These are phyloP conservation scores for Alexandromys fortis DNA, from an alignment of 2,113 vertebrate genomes.

Conservation along the genomic window DNA sequence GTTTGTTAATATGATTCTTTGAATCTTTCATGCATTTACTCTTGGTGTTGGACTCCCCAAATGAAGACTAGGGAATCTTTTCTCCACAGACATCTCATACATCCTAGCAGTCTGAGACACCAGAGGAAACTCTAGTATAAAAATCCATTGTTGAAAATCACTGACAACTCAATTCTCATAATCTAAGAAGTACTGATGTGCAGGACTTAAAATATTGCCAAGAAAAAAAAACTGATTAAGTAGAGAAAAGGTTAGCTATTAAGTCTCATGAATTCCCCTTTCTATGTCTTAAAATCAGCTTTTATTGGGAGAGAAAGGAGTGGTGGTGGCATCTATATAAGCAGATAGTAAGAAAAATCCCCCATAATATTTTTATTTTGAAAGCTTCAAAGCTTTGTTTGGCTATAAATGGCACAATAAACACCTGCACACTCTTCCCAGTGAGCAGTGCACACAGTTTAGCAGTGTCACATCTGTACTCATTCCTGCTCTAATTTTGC, in stretches of 20 bases:
- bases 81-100: background rate
- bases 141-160: background rate
- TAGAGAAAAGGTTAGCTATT: background rate
- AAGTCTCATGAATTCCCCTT: background rate
- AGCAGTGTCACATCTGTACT: background rate
- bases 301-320: background rate
- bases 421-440: background rate
- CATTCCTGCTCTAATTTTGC: background rate
- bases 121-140: background rate
- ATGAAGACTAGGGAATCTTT: background rate
- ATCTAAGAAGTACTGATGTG: background rate
- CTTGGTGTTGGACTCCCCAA: slow-evolving; percentile 2
- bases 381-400: background rate
- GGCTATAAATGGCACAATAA: background rate
- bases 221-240: background rate
- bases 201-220: background rate
- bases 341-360: background rate
- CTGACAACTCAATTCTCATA: background rate
- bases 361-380: background rate
- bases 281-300: background rate
- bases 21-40: background rate
- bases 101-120: background rate
- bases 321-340: background rate
- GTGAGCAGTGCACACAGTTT: background rate
- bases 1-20: background rate